phyloP scores from a whole-genome alignment of 2,888 invertebrate species.

The Brachycybe producta region DNA sequence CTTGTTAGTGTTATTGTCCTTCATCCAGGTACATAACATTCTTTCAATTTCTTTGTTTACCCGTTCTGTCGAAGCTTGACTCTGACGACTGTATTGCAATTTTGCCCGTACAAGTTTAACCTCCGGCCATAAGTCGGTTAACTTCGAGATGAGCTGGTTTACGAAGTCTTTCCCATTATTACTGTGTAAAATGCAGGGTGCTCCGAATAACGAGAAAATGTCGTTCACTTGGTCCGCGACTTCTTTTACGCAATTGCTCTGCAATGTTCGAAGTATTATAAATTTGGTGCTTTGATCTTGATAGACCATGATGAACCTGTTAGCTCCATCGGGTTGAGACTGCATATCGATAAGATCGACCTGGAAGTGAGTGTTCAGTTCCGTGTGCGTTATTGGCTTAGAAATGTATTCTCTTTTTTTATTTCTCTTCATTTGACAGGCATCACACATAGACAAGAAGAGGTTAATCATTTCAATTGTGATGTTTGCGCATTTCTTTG shows the following conservation, averaged over 20 bases:
- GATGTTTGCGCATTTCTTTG: not conserved
- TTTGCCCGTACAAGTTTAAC: constrained; percentile 18
- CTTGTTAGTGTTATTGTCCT: constrained; percentile 19
- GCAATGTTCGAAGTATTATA: constrained; percentile 21
- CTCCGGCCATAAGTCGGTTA: constrained; percentile 17
- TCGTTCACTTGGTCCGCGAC: constrained; percentile 19
- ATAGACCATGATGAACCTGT: constrained; percentile 23
- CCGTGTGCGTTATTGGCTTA: not conserved
- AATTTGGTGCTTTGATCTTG: constrained; percentile 25
- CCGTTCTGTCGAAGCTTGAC: constrained; percentile 17
- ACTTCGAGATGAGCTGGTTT: constrained; percentile 16
- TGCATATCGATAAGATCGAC: constrained; percentile 24
- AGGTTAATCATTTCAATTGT: not conserved
- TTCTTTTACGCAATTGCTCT: constrained; percentile 22
- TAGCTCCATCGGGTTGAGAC: constrained; percentile 20
- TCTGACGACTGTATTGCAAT: constrained; percentile 15
- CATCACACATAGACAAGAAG: constrained; percentile 5
- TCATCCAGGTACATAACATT: constrained; percentile 21
- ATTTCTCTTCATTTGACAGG: not conserved
- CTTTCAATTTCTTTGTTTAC: constrained; percentile 18
- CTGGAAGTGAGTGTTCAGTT: constrained; percentile 3
- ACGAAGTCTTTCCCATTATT: constrained; percentile 21
- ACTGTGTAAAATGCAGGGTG: constrained; percentile 20
- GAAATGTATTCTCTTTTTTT: not conserved
- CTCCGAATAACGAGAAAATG: constrained; percentile 21